A percentile compares a stretch with the other conserved stretches of the same genome.
These are phyloP conservation scores for Cardinalis cardinalis DNA, from an alignment of 2,113 vertebrate genomes.

Conservation along the genomic window DNA sequence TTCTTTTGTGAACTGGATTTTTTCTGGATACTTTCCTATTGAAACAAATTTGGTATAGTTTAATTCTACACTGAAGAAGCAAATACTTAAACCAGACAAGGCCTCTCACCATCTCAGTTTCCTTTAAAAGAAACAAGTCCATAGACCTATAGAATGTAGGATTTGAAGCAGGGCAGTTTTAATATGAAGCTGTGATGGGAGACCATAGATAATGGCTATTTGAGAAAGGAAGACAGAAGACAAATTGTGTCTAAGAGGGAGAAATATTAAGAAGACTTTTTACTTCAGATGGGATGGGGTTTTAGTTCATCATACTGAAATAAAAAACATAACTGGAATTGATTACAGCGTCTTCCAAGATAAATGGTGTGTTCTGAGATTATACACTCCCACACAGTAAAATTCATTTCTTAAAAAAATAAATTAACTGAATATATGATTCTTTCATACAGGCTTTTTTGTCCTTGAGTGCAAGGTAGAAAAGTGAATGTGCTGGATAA, in stretches of 20 bases:
- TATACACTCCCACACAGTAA: background rate
- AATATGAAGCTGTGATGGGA: background rate
- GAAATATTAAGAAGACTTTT: background rate
- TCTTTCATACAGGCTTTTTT: background rate
- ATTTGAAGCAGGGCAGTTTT: background rate
- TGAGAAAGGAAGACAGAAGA: background rate
- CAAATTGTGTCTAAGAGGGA: background rate
- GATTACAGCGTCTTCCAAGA: background rate
- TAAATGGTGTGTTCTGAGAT: background rate
- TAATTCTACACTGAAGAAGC: conserved; percentile 42
- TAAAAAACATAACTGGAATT: background rate
- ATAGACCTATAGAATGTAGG: background rate
- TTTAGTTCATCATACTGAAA: background rate
- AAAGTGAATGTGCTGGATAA: background rate
- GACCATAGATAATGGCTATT: background rate
- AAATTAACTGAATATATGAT: background rate
- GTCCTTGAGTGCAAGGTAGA: background rate
- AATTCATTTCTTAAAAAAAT: background rate
- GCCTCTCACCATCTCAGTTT: background rate
- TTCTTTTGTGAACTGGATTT: background rate
- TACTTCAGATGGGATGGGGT: background rate
- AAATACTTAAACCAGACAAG: background rate
- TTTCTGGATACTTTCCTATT: background rate
- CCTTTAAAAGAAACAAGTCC: background rate
- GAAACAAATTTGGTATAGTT: conserved; percentile 14